A percentile compares a stretch with the other conserved stretches of the same genome.
phyloP scores from a whole-genome alignment of 2,797 vertebrate genomes.

The Pangasius krempfi region DNA sequence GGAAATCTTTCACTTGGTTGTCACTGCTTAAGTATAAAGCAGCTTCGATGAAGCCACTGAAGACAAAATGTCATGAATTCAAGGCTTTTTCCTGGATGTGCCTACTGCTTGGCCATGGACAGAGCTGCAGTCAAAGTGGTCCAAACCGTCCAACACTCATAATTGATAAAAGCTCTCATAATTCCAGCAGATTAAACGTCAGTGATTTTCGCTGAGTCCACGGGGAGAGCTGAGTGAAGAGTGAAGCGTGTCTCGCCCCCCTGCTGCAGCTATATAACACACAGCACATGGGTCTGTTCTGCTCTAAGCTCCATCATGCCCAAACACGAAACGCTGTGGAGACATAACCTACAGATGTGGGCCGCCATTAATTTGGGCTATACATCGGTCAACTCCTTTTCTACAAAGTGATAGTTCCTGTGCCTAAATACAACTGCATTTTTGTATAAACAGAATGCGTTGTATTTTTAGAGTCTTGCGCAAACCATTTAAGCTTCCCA shows the following conservation, averaged over 20 bases:
- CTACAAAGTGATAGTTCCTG: background rate
- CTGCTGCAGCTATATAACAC: conserved; percentile 54
- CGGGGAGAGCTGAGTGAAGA: conserved; percentile 24
- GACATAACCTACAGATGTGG: background rate
- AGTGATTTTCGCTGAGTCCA: background rate
- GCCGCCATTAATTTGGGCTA: background rate
- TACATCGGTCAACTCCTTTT: background rate
- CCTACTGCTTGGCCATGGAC: background rate
- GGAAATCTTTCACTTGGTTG: background rate
- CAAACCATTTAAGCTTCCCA: background rate
- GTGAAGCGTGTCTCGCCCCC: conserved; percentile 49
- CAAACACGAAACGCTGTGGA: background rate
- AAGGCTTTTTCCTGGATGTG: background rate
- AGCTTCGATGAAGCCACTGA: background rate
- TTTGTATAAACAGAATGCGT: background rate
- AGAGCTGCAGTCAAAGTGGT: conserved; percentile 3
- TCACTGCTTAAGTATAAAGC: background rate
- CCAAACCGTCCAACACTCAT: background rate
- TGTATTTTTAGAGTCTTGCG: background rate
- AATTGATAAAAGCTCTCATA: conserved; percentile 12
- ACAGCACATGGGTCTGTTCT: conserved; percentile 42
- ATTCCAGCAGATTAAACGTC: conserved; percentile 4
- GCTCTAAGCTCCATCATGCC: conserved; percentile 5
- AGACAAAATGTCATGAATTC: background rate
- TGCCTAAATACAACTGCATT: background rate